phyloP scores from a whole-genome alignment of 2,797 vertebrate genomes.

The Microtus agrestis region DNA sequence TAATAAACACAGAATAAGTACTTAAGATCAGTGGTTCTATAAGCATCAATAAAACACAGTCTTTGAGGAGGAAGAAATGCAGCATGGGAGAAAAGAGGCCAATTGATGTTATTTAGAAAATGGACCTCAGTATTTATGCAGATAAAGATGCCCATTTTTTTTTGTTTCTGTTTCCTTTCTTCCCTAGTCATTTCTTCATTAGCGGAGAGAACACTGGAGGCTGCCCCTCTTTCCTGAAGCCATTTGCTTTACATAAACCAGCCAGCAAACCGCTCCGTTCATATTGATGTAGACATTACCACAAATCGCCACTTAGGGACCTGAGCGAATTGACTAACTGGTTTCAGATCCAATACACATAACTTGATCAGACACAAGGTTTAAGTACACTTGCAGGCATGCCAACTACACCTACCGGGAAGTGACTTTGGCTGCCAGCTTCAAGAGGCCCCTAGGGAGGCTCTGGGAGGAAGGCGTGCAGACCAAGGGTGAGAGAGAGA shows the following conservation, averaged over 20 bases:
- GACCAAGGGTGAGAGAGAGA: conserved; percentile 75
- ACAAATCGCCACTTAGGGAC: conserved; percentile 93
- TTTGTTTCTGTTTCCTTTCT: not conserved
- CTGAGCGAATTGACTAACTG: conserved; percentile 91
- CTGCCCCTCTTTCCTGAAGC: conserved; percentile 83
- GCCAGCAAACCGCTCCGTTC: conserved; percentile 87
- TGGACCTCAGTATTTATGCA: not conserved
- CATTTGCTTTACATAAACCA: conserved; percentile 89
- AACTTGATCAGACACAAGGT: conserved; percentile 92
- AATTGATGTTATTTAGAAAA: not conserved
- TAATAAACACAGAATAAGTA: conserved; percentile 14
- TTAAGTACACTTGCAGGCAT: conserved; percentile 91
- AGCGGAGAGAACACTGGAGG: conserved; percentile 78
- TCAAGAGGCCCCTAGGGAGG: conserved; percentile 86
- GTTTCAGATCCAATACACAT: conserved; percentile 92
- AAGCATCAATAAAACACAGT: conserved; percentile 1
- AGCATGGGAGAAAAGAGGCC: not conserved
- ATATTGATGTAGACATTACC: conserved; percentile 93
- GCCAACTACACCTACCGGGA: conserved; percentile 85
- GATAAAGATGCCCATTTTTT: not conserved
- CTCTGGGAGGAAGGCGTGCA: conserved; percentile 79
- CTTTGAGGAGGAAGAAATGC: not conserved
- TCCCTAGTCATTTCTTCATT: conserved; percentile 75
- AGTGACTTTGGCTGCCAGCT: conserved; percentile 84
- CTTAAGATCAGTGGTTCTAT: conserved; percentile 1